Base-by-base conservation (phyloP, 1,140 invertebrate genomes). In the Drosophila arawakana region DNA sequence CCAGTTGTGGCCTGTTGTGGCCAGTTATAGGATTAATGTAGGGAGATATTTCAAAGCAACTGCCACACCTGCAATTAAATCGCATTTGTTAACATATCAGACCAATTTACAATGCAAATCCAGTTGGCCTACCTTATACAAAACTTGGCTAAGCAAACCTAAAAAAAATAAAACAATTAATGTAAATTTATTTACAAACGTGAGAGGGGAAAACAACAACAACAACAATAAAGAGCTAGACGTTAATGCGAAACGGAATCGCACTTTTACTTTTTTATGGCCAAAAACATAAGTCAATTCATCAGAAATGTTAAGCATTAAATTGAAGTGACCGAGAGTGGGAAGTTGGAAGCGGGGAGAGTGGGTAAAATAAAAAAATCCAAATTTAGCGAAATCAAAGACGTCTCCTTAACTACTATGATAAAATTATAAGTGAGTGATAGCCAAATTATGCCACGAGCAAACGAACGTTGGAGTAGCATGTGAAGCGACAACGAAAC, bases 381-480 rank as follows among this genome's bases (percentile, higher is more conserved):
- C 21, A 72, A 41, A 52, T 37, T 62, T 60, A 63, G 52, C 68
- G 41, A 60, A 18, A 39, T 30, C 39, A 73, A 55, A 61, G 58
- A 54, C 60, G 67, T 41, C 73, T 79, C 73, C 78, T 81, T 85
- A 76, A 78, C 81, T 79, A 83, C 81, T 79, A 83, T 80, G 80
- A 82, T 76, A 83, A 88, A 88, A 83, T 77, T 66, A 66, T 61
- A 55, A 70, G 69, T 83, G 80, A 86, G 70, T 72, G 83, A 82
- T 82, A 88, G 83, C 68, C 66, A 72, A 88, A 86, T 82, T 66
- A 76, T 82, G 72, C 79, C 82, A 70, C 82, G 63, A 86, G 82
- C 79, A 62, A 85, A 68, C 61, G 78, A 80, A 70, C 83, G 58
- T 37, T 86, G 49, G 70, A 86, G 82, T 71, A 69, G 49, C 72